Conservation (phyloP, 2,888 invertebrate genomes). For the Pecten maximus region DNA sequence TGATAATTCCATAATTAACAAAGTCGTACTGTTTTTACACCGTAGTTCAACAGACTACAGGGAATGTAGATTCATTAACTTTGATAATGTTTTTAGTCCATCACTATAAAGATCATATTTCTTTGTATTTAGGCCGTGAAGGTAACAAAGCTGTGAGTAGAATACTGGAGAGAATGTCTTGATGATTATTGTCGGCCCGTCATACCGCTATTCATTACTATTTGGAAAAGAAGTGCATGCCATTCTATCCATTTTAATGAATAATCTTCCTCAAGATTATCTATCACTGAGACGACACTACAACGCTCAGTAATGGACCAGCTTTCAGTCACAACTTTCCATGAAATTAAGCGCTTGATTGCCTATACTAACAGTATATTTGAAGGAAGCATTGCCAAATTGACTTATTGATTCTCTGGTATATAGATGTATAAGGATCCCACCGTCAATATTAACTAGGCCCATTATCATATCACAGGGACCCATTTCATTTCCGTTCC, state of each 20-base stretch:
- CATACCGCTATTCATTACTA: constrained; percentile 25
- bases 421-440: not conserved
- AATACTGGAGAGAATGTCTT: not conserved
- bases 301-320: constrained; percentile 7
- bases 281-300: constrained; percentile 8
- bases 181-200: constrained; percentile 30
- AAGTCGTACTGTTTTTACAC: not conserved
- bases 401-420: not conserved
- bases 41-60: not conserved
- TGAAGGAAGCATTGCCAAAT: constrained; percentile 25
- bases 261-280: constrained; percentile 35
- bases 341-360: constrained; percentile 35
- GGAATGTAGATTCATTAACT: not conserved
- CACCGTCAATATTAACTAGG: not conserved
- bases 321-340: constrained; percentile 30
- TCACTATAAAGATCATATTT: not conserved
- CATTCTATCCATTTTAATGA: constrained; percentile 33
- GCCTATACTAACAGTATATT: constrained; percentile 33
- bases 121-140: not conserved
- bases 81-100: not conserved
- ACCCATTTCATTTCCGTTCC: not conserved
- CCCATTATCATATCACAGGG: not conserved
- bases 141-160: not conserved
- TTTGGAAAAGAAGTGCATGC: constrained; percentile 35
- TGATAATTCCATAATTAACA: not conserved